A percentile compares a stretch with the other conserved stretches of the same genome.
Evolutionary conservation across 1,140 invertebrate genomes (phyloP).

Genomic region (Lepidotrigona ventralis): DNA sequence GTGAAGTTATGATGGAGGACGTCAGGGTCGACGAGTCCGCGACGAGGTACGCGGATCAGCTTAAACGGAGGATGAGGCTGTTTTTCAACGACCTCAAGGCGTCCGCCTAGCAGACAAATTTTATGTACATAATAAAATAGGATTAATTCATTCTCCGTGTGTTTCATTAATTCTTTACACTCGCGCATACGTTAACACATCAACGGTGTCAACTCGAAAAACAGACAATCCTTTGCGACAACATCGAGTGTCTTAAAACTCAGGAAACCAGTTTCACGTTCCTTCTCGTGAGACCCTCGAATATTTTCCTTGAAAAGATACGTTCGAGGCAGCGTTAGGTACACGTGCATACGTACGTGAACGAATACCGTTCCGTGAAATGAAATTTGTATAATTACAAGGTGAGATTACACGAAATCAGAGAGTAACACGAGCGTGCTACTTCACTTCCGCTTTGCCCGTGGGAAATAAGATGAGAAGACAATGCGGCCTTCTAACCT

Average conservation of each 20-base stretch:
- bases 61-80: slow-evolving; percentile 68
- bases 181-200: too few species aligned
- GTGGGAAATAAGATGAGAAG: slow-evolving; percentile 14
- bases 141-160: background rate
- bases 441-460: background rate
- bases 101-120: slow-evolving; percentile 17
- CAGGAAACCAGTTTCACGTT: too few species aligned
- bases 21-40: slow-evolving; percentile 69
- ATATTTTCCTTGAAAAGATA: background rate
- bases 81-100: slow-evolving; percentile 59
- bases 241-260: background rate
- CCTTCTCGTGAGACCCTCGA: background rate
- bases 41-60: slow-evolving; percentile 68
- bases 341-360: too few species aligned
- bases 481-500: background rate
- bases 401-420: background rate
- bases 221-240: background rate
- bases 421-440: background rate
- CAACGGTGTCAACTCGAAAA: background rate
- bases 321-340: too few species aligned
- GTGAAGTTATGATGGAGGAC: slow-evolving; percentile 72
- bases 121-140: slow-evolving; percentile 56
- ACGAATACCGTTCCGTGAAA: background rate
- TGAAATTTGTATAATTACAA: background rate
- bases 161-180: background rate